A percentile compares a stretch with the other conserved stretches of the same genome.
phyloP scores from a whole-genome alignment of 2,113 vertebrate genomes.

The Anguilla rostrata region DNA sequence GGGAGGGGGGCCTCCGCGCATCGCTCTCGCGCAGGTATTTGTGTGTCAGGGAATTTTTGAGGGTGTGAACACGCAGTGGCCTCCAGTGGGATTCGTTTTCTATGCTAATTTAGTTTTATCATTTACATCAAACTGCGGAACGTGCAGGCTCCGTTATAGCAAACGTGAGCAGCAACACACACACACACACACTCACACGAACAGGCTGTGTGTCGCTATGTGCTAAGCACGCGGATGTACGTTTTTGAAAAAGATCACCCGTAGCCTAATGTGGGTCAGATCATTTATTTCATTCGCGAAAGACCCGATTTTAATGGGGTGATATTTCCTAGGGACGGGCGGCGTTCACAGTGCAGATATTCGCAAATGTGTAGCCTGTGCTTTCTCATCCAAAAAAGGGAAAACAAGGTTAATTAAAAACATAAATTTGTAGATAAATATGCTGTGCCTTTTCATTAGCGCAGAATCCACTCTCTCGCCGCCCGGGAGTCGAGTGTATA shows the following conservation, averaged over 20 bases:
- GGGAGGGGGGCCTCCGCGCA: constrained; percentile 29
- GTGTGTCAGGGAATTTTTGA: background rate
- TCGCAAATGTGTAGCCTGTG: constrained; percentile 16
- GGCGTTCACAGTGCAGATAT: background rate
- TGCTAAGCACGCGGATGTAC: too few relatives aligned
- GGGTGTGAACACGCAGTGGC: background rate
- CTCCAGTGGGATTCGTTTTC: background rate
- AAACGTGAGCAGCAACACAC: background rate
- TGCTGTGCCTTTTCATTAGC: background rate
- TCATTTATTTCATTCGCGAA: background rate
- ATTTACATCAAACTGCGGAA: too few relatives aligned
- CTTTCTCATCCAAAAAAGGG: constrained; percentile 15
- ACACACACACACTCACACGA: too few relatives aligned
- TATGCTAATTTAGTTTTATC: background rate
- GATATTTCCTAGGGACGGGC: background rate
- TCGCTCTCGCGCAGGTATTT: background rate
- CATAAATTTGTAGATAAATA: constrained; percentile 27
- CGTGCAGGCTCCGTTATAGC: too few relatives aligned
- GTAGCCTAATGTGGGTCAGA: background rate
- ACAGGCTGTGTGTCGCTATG: too few relatives aligned
- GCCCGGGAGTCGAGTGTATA: background rate
- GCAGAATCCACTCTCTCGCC: constrained; percentile 1
- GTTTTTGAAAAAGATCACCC: too few relatives aligned
- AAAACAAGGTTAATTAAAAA: constrained; percentile 22
- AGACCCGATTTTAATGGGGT: background rate